Evolutionary conservation across 2,888 invertebrate species (phyloP), one percentile per base, ranked within the genome.

Genomic region (Ellobium chinense): DNA sequence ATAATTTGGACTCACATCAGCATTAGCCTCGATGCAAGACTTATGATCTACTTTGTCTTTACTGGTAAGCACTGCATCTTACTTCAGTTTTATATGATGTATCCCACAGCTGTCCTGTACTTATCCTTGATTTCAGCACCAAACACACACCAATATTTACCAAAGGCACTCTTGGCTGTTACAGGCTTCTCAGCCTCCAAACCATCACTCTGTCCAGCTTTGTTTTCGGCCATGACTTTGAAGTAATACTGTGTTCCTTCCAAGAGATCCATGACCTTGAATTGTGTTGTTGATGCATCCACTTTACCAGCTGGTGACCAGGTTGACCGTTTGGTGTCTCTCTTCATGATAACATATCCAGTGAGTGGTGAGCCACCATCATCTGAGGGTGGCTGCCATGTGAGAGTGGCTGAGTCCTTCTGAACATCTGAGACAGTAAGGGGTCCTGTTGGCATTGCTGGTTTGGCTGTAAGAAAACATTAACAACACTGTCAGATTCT

Each of bases 151-250:
- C 2, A 27, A 5, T 21, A 91, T 93, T 93, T 93, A 96, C 96
- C 96, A 87, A 95, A 95, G 87, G 95, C 95, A 88, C 95, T 95
- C 91, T 95, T 96, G 79, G 96, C 95, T 54, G 95, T 94, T 39
- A 97, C 95, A 7, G 85, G 58, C n/a, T 75, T 68, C 21, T 86
- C 85, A 29, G 83, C 82, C 63, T 87, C 87, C 75, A 87, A 76
- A 12, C 87, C 89, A 81, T 97, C 96, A 14, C 97, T 97, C 96
- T 97, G 97, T 54, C 98, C 98, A 90, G 96, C 96, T 87, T 97
- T 95, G 81, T 91, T 91, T 80, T 88, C 89, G 18, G 91, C 91
- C n/a, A 86, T 82, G n/a, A 91, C 87, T 34, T 89, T 85, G 88
- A 91, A 91, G 82, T 87, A 86, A 80, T 91, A 91, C 62, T 85